Evolutionary conservation across 2,113 vertebrate species (phyloP).

Genomic region (Peromyscus californicus): DNA sequence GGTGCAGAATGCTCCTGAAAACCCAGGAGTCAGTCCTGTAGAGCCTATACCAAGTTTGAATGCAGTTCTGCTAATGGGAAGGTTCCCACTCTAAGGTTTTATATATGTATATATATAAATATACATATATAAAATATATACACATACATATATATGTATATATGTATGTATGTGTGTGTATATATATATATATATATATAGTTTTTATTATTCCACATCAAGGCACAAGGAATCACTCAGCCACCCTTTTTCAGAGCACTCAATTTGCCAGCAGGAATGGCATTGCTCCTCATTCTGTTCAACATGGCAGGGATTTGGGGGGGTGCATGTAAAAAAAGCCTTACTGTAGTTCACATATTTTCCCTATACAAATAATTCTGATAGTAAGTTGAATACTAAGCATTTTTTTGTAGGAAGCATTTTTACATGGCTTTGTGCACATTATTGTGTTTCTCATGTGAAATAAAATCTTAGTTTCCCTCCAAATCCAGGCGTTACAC

Average conservation of each 20-base stretch:
- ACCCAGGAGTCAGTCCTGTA: not conserved
- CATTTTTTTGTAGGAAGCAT: not conserved
- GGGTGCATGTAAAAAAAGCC: not conserved
- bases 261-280: not conserved
- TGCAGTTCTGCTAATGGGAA: not conserved
- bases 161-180: too few relatives aligned
- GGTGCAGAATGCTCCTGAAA: fast-evolving
- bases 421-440: not conserved
- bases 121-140: too few relatives aligned
- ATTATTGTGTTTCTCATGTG: not conserved
- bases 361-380: not conserved
- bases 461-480: not conserved
- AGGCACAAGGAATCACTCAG: not conserved
- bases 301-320: not conserved
- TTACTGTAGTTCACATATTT: not conserved
- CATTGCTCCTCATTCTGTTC: not conserved
- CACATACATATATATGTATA: too few relatives aligned
- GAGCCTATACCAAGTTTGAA: not conserved
- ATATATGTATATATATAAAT: too few relatives aligned
- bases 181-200: too few relatives aligned
- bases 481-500: not conserved
- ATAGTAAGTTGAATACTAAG: not conserved
- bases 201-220: not conserved
- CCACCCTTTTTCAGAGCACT: not conserved
- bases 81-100: too few relatives aligned